These are phyloP conservation scores for Gymnobelideus leadbeateri DNA, from an alignment of 2,113 vertebrate species.

Conservation along the genomic window DNA sequence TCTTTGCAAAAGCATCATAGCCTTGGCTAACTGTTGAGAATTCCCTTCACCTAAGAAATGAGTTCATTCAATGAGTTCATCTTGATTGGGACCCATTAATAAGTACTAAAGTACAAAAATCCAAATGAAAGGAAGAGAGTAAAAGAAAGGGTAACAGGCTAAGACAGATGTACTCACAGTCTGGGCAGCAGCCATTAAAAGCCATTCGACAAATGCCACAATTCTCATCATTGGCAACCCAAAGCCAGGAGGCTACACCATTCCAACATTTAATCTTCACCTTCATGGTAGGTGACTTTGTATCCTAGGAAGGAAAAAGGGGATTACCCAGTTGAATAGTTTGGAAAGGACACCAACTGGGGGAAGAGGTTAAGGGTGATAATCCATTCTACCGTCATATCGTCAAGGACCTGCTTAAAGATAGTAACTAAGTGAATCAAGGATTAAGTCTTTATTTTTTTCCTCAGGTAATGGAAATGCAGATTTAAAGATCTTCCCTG, in stretches of 20 bases:
- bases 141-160: not conserved
- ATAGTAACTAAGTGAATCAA: not conserved
- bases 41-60: not conserved
- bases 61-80: too few species aligned
- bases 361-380: not conserved
- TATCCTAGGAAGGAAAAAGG: slow-evolving; percentile 59
- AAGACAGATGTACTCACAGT: slow-evolving; percentile 88
- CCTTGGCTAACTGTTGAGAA: not conserved
- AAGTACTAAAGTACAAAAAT: not conserved
- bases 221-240: slow-evolving; percentile 98
- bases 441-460: not conserved
- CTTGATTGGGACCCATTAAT: not conserved
- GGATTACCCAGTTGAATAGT: not conserved
- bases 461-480: too few species aligned
- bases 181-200: slow-evolving; percentile 97
- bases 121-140: not conserved
- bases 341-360: not conserved
- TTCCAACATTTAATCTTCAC: slow-evolving; percentile 95
- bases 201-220: slow-evolving; percentile 97
- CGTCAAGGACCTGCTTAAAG: not conserved
- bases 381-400: too few species aligned
- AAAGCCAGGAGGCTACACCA: slow-evolving; percentile 95
- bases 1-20: not conserved
- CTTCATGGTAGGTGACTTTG: slow-evolving; percentile 84
- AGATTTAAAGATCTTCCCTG: too few species aligned